Percentiles rank a stretch among this genome's conserved stretches.
Conservation (phyloP, 2,113 vertebrate genomes). For the Arvicanthis niloticus region DNA sequence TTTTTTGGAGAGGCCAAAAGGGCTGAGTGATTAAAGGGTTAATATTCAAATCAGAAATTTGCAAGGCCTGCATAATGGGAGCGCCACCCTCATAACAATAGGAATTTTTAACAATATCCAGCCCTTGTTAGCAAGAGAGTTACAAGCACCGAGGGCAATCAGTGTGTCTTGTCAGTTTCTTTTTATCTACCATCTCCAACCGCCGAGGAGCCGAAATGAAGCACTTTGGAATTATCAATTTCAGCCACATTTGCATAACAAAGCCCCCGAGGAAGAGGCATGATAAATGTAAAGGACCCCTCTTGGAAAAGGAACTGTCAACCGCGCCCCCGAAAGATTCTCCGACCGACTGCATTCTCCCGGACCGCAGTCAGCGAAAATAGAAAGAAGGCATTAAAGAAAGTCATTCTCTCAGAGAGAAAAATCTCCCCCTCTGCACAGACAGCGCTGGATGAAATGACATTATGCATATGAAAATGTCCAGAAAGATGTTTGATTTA, state of each 20-base stretch:
- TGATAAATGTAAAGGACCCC: conserved; percentile 95
- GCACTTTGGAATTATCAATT: conserved; percentile 99
- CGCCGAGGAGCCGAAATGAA: conserved; percentile 96
- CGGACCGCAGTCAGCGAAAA: conserved; percentile 97
- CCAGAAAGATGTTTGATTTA: conserved; percentile 99
- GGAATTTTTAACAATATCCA: conserved; percentile 97
- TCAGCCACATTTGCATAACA: conserved; percentile 99
- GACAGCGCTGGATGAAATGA: conserved; percentile 99
- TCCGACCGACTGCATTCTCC: conserved; percentile 91
- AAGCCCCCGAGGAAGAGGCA: conserved; percentile 97
- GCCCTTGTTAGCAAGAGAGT: conserved; percentile 95
- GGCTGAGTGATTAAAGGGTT: conserved; percentile 88
- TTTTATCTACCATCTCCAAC: conserved; percentile 96
- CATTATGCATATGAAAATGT: conserved; percentile 99
- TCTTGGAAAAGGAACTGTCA: conserved; percentile 96
- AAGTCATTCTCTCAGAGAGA: conserved; percentile 93
- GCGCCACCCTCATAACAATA: conserved; percentile 95
- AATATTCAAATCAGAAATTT: conserved; percentile 94
- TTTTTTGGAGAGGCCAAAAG: conserved; percentile 65
- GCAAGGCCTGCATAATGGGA: conserved; percentile 95
- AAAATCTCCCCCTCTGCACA: conserved; percentile 90
- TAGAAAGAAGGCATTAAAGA: conserved; percentile 97
- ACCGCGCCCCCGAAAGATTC: conserved; percentile 95
- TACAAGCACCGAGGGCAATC: conserved; percentile 97
- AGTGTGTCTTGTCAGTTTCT: conserved; percentile 97